These are phyloP conservation scores for Lasioglossum lativentre DNA, from an alignment of 2,888 invertebrate genomes.

Conservation along the genomic window DNA sequence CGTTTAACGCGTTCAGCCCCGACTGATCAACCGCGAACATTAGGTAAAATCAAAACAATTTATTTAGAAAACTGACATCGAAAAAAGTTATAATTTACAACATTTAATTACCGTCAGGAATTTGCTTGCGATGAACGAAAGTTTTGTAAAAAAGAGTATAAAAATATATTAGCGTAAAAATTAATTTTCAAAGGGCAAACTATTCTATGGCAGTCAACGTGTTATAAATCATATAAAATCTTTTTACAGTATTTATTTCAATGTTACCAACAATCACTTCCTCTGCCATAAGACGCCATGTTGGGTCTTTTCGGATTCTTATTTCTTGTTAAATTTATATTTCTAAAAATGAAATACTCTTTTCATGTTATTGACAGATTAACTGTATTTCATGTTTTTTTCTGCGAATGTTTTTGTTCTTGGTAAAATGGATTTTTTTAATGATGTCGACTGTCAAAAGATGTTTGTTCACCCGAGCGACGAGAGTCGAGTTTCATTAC, in stretches of 20 bases:
- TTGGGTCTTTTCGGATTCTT: too few relatives aligned
- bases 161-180: not conserved
- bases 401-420: not conserved
- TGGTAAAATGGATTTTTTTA: not conserved
- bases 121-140: not conserved
- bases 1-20: not conserved
- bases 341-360: not conserved
- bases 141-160: too few relatives aligned
- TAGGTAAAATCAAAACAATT: not conserved
- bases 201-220: too few relatives aligned
- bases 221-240: not conserved
- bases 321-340: not conserved
- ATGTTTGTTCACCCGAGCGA: constrained; percentile 12
- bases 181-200: not conserved
- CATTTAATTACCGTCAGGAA: too few relatives aligned
- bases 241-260: not conserved
- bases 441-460: not conserved
- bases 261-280: too few relatives aligned
- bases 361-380: not conserved
- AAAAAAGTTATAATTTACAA: too few relatives aligned
- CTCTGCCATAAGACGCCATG: too few relatives aligned
- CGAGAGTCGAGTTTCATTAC: constrained; percentile 14
- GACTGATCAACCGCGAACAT: not conserved
- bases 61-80: not conserved
- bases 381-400: not conserved